A percentile compares a stretch with the other conserved stretches of the same genome.
Conservation (phyloP, 2,797 vertebrate species). For the Megalops cyprinoides region DNA sequence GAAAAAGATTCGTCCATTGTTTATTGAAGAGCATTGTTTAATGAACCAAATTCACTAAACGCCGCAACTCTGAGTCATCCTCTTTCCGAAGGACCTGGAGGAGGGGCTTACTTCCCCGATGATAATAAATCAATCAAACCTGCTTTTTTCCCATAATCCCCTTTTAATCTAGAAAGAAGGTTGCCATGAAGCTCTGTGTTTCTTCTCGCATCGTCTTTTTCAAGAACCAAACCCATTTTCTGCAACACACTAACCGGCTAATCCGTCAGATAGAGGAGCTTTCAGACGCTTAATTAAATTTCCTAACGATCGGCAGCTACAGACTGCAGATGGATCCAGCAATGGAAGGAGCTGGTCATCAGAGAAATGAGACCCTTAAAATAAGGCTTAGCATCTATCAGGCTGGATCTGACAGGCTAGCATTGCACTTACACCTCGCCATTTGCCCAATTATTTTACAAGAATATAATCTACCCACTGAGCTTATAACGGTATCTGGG, state of each 20-base stretch:
- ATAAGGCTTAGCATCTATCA: slow-evolving; percentile 65
- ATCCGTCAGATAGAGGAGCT: slow-evolving; percentile 67
- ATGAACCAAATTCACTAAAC: not conserved
- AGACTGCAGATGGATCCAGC: slow-evolving; percentile 51
- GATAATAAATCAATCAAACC: not conserved
- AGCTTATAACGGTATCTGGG: not conserved
- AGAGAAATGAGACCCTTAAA: slow-evolving; percentile 65
- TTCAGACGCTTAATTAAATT: slow-evolving; percentile 71
- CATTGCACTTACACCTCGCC: slow-evolving; percentile 44
- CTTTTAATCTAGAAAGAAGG: not conserved
- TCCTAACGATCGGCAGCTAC: slow-evolving; percentile 56
- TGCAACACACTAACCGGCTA: slow-evolving; percentile 50
- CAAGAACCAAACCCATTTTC: slow-evolving; percentile 37
- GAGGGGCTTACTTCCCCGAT: not conserved
- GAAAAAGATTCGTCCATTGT: not conserved
- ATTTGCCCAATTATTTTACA: slow-evolving; percentile 48
- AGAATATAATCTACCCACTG: not conserved
- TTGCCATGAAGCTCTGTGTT: slow-evolving; percentile 1
- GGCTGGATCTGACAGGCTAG: slow-evolving; percentile 36
- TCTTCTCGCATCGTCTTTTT: not conserved
- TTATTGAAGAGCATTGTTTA: not conserved
- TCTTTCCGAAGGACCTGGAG: not conserved
- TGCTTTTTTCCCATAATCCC: not conserved
- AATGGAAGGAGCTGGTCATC: slow-evolving; percentile 63
- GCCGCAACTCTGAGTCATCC: not conserved